Base-by-base conservation (phyloP, 1,140 invertebrate genomes). In the Globodera ellingtonae region DNA sequence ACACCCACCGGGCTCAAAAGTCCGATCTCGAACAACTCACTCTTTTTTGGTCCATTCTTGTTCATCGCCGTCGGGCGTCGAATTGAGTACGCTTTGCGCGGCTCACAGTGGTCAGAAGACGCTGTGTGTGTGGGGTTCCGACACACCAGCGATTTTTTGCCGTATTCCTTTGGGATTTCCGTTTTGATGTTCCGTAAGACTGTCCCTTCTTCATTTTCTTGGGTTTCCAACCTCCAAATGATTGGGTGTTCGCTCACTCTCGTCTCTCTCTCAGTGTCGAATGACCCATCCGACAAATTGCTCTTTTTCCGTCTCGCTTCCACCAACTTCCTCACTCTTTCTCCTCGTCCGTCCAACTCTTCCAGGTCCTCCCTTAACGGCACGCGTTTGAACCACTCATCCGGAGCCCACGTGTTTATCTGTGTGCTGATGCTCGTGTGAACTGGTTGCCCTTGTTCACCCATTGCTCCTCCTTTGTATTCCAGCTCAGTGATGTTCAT, bases 401-500 rank as follows among this genome's bases (percentile, higher is more conserved):
- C 65, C 24, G 62, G 8, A n/a, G 35, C 75, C 65, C 47, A 77
- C 9, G 13, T 62, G 69, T 77, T 77, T 62, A 77, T 50, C 50
- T 77, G 65, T 18, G 75, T 77, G 65, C 50, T 62, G 35, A 77
- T 77, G 69, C 48, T 77, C 47, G 56, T 77, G 13, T 67, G 46
- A 67, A 67, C 69, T n/a, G 15, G 65, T 67, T 69, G 65, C 62
- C 62, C 67, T 70, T 69, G 65, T 21, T 35, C 35, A 21, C 65
- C 65, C 6, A 67, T 69, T 67, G 65, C 13, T 18, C 75, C 73
- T 50, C 75, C 75, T 18, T 24, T 50, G 69, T 77, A 77, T 35
- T 77, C 75, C 50, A 77, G 35, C 50, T 77, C 52, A 24, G 75
- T 77, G 65, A 77, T 77, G 69, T 77, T 77, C 47, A 77, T 77